Percentiles rank a stretch among this genome's conserved stretches.
Evolutionary conservation across 2,797 vertebrate species (phyloP).

Genomic region (Thaleichthys pacificus): DNA sequence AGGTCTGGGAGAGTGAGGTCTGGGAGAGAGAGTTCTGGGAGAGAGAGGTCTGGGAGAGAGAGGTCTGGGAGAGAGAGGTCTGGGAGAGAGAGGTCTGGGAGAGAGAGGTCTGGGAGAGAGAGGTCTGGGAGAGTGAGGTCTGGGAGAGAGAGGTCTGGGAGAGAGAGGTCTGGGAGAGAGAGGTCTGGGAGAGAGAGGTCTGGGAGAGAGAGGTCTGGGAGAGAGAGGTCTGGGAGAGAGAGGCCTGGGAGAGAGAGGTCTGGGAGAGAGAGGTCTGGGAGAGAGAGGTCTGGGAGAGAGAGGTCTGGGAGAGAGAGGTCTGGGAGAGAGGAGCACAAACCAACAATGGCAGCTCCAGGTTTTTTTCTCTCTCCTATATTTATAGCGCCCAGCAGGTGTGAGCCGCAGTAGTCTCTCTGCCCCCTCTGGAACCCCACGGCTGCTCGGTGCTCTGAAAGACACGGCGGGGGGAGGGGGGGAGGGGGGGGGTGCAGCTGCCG

Average conservation of each 20-base stretch:
- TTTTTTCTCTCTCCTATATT: constrained; percentile 76
- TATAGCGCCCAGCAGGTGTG: constrained; percentile 94
- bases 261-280: too few species aligned
- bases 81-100: constrained; percentile 7
- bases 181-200: too few species aligned
- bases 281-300: too few species aligned
- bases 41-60: too few species aligned
- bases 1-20: too few species aligned
- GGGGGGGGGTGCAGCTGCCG: constrained; percentile 78
- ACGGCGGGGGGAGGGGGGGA: constrained; percentile 56
- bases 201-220: too few species aligned
- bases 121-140: constrained; percentile 36
- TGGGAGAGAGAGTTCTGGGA: too few species aligned
- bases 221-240: too few species aligned
- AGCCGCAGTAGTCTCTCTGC: constrained; percentile 84
- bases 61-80: too few species aligned
- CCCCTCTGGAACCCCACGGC: constrained; percentile 88
- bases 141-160: too few species aligned
- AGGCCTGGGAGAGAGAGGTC: too few species aligned
- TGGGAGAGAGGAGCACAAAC: constrained; percentile 70
- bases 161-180: too few species aligned
- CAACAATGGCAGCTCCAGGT: constrained; percentile 79
- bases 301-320: constrained; percentile 4
- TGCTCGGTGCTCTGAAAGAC: constrained; percentile 76
- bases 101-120: constrained; percentile 43